phyloP scores from a whole-genome alignment of 1,140 invertebrate species.

The Ceratitis capitata region DNA sequence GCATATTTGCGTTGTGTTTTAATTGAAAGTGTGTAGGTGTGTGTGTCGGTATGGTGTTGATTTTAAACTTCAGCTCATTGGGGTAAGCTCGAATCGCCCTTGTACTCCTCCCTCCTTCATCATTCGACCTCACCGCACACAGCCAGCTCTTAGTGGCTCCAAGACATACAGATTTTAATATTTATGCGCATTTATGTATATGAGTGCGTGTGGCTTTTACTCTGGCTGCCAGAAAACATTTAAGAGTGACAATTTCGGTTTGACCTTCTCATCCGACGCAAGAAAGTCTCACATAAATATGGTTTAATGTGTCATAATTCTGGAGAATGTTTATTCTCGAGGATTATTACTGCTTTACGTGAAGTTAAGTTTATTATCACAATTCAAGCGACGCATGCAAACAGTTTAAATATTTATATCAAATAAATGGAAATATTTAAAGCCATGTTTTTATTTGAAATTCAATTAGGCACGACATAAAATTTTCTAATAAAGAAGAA shows the following conservation, averaged over 20 bases:
- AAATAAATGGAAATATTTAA: too few species aligned
- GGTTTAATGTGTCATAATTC: background rate
- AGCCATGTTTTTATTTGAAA: too few species aligned
- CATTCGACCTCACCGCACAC: too few species aligned
- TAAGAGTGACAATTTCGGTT: background rate
- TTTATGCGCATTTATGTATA: background rate
- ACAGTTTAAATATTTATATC: too few species aligned
- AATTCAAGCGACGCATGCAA: background rate
- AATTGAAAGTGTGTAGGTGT: conserved; percentile 1
- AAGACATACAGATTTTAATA: too few species aligned
- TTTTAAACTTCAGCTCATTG: too few species aligned
- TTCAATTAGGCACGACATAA: too few species aligned
- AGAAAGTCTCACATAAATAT: background rate
- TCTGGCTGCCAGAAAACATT: background rate
- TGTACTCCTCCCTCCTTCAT: too few species aligned
- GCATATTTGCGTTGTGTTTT: background rate
- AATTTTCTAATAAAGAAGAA: too few species aligned
- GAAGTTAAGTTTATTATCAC: background rate
- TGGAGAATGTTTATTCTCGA: background rate
- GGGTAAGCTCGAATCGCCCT: too few species aligned
- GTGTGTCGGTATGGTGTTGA: too few species aligned
- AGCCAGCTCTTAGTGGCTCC: too few species aligned
- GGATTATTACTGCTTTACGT: background rate
- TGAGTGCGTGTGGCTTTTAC: background rate
- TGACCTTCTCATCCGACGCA: background rate